Evolutionary conservation across 2,113 vertebrate species (phyloP), one percentile per base, ranked within the genome.

Genomic region (Rostratula benghalensis): DNA sequence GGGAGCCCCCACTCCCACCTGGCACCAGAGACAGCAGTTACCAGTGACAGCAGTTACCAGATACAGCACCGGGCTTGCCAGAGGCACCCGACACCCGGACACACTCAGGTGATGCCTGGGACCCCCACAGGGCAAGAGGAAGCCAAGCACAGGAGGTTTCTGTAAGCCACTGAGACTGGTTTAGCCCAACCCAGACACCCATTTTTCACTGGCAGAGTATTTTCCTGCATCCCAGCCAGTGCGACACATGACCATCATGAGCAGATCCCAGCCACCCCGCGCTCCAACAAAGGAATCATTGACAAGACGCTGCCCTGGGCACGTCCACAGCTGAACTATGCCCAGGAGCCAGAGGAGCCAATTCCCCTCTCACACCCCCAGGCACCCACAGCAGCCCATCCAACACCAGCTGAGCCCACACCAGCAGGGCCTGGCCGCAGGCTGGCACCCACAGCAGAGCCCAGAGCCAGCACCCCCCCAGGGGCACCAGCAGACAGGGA

Each of bases 261-360:
- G 95, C 87, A 60, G 86, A 89, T 69, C 83, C 27, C n/a, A 91
- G 94, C 45, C 84, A 88, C 74, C 22, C 28, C 1, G 0, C 11
- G 5, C 51, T 60, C 63, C 81, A 93, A 94, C 93, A 97, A 94
- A 97, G 93, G 81, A 95, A 95, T 96, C 81, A 94, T 94, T 97
- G 87, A 96, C 83, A 91, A 93, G 83, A 92, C 4, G 13, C 77
- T 92, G 73, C 54, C 69, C 78, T 1, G 6, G 56, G 89, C 91
- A 95, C 75, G 30, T 92, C 93, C 39, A 0, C 15, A 1, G 56
- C 74, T 91, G 87, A 87, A 93, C 96, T 86, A 30, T 93, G 82
- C 87, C 77, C 93, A 63, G 50, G 54, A 95, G 70, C 39, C 67
- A 43, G 45, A 28, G 10, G 37, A 69, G 56, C 46, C 3, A 2